phyloP scores from a whole-genome alignment of 2,113 vertebrate genomes.

The Hippocampus comes region DNA sequence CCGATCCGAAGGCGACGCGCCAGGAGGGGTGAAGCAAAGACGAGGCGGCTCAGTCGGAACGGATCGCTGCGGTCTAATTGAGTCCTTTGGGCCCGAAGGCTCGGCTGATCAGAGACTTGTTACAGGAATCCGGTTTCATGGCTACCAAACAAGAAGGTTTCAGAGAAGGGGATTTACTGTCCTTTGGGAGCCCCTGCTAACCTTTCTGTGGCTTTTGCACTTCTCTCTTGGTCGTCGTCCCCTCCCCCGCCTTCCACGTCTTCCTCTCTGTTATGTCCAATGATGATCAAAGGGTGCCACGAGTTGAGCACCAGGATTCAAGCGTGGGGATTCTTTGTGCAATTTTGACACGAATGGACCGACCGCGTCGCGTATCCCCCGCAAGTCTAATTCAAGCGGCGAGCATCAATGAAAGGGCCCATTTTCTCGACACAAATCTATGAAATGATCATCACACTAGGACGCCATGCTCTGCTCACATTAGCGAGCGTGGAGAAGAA shows the following conservation, averaged over 20 bases:
- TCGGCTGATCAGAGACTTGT: conserved; percentile 77
- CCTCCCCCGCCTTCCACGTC: conserved; percentile 35
- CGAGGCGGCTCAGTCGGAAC: conserved; percentile 62
- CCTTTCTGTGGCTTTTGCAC: conserved; percentile 63
- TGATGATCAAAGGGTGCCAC: conserved; percentile 62
- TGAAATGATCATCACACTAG: neutral
- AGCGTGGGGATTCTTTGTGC: conserved; percentile 23
- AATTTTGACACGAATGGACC: conserved; percentile 15
- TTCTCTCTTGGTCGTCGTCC: conserved; percentile 58
- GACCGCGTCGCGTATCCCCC: neutral
- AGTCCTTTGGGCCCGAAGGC: conserved; percentile 73
- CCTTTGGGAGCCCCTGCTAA: conserved; percentile 63
- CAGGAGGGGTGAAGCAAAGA: conserved; percentile 41
- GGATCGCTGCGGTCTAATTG: conserved; percentile 76
- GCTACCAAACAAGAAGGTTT: conserved; percentile 79
- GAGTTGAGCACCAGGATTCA: conserved; percentile 36
- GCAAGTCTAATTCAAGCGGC: neutral
- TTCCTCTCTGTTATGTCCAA: conserved; percentile 69
- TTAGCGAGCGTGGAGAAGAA: neutral
- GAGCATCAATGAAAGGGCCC: neutral
- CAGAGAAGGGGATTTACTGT: conserved; percentile 72
- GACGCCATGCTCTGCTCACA: neutral
- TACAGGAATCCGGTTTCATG: conserved; percentile 78
- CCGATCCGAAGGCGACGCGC: conserved; percentile 42
- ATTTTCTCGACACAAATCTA: neutral